Conservation (phyloP, 2,797 vertebrate genomes). For the Pangasius krempfi region DNA sequence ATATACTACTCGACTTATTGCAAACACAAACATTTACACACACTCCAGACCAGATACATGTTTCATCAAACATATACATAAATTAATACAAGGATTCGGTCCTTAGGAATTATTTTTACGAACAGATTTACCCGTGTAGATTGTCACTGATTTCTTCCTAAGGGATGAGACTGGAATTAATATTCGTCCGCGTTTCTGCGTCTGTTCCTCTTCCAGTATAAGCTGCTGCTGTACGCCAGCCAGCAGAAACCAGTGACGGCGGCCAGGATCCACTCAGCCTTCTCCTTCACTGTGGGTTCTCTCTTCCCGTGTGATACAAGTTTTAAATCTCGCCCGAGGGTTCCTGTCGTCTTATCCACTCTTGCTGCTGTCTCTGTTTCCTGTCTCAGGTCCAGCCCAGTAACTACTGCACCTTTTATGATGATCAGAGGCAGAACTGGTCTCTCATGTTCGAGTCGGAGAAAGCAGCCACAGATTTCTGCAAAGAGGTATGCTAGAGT, state of each 20-base stretch:
- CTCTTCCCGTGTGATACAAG: too few relatives aligned
- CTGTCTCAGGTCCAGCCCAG: conserved; percentile 83
- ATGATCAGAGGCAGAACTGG: conserved; percentile 97
- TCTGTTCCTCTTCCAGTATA: conserved; percentile 81
- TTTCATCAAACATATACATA: too few relatives aligned
- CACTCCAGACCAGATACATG: too few relatives aligned
- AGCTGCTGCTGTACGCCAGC: conserved; percentile 90
- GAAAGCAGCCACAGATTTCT: conserved; percentile 83
- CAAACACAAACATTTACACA: too few relatives aligned
- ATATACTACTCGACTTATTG: too few relatives aligned
- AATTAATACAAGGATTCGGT: too few relatives aligned
- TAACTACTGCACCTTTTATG: conserved; percentile 95
- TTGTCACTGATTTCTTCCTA: too few relatives aligned
- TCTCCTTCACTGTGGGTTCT: conserved; percentile 84
- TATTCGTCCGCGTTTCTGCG: conserved; percentile 38
- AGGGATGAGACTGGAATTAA: neutral
- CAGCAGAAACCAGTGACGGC: conserved; percentile 88
- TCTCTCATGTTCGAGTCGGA: conserved; percentile 96
- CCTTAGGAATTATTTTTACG: too few relatives aligned
- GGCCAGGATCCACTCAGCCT: conserved; percentile 85
- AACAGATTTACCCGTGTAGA: too few relatives aligned
- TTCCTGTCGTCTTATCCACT: neutral
- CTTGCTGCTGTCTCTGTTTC: neutral
- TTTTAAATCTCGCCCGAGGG: neutral
- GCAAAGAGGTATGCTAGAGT: conserved; percentile 81